Base-by-base conservation (phyloP, 2,888 invertebrate genomes). In the Hedya salicella region DNA sequence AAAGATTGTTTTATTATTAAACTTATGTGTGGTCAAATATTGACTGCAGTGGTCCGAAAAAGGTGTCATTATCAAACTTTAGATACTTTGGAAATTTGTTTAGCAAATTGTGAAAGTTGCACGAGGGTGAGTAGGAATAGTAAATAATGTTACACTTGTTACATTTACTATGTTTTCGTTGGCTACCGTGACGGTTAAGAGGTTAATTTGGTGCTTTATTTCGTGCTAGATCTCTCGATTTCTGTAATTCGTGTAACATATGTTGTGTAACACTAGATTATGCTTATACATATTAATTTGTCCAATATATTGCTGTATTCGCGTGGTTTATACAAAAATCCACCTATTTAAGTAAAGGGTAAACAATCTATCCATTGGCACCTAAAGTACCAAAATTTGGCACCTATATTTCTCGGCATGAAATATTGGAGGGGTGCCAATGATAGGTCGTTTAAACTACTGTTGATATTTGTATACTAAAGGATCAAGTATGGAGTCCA, bases 181-280 rank as follows among this genome's bases (percentile, higher is more conserved):
- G n/a, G 39, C 8, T 13, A 2, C 16, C 8, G 57, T 57, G 19
- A 17, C 44, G 57, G 32, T 57, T 44, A 46, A 32, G 17, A n/a
- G 11, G 14, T 19, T 67, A 73, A 72, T 54, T 75, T 73, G 84
- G 85, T 82, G 83, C 83, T 84, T 81, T 71, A 75, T 78, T 79
- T 77, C 72, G 81, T 82, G 82, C 81, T 82, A 79, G 77, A 73
- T 75, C 75, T 74, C 71, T 75, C 69, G 68, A 70, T 71, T 77
- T 76, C 70, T 74, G 74, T 74, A 71, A 73, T 73, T 85, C 81
- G 78, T 85, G 82, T 85, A 82, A 81, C 80, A 78, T 85, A 78
- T 75, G 77, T 78, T 78, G 78, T 83, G 74, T 78, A 82, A 82
- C 80, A 75, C 72, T 85, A 81, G 80, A 75, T 75, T 76, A 73